Evolutionary conservation across 2,888 invertebrate species (phyloP), one percentile per base, ranked within the genome.

Genomic region (Trichogramma evanescens): DNA sequence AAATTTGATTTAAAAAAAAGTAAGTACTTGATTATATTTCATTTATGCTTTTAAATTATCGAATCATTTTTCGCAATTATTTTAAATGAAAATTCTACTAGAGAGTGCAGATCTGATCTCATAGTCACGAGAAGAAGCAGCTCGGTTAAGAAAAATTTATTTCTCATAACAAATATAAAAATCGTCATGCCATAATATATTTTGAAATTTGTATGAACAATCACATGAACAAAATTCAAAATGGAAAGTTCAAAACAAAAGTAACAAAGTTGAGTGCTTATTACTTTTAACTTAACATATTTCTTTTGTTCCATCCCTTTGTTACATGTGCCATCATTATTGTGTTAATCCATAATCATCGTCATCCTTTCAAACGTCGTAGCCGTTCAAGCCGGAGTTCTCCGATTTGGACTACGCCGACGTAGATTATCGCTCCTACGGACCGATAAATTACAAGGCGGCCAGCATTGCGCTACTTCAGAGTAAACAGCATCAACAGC

Each of bases 391-490:
- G 79, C 87, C 91, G 66, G 87, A 89, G 73, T 83, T 82, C 73
- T 82, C 84, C 77, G 93, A 93, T 80, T 83, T 93, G 79, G 90
- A 91, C 74, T 93, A 93, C 79, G 93, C 93, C 63, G 93, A 93
- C 78, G 89, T 92, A 70, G 93, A 93, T 78, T 87, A 91, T 79
- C 87, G 89, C 74, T 90, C 90, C 71, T 93, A 93, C 79, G 93
- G 93, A 68, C 93, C 93, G 53, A 93, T 93, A 76, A 91, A 93
- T 81, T 93, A 93, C 81, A 93, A 93, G 76, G 89, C 89, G 65
- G 93, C 93, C 61, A 93, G 92, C 45, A 85, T 92, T 71, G 77
- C 76, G 56, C 69, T 77, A 38, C 68, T 77, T 39, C 72, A 75
- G 60, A 73, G 70, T 50, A 73, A 70, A 26, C 67, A 67, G 43